Evolutionary conservation across 2,888 invertebrate genomes (phyloP).

Genomic region (Microctonus brassicae): DNA sequence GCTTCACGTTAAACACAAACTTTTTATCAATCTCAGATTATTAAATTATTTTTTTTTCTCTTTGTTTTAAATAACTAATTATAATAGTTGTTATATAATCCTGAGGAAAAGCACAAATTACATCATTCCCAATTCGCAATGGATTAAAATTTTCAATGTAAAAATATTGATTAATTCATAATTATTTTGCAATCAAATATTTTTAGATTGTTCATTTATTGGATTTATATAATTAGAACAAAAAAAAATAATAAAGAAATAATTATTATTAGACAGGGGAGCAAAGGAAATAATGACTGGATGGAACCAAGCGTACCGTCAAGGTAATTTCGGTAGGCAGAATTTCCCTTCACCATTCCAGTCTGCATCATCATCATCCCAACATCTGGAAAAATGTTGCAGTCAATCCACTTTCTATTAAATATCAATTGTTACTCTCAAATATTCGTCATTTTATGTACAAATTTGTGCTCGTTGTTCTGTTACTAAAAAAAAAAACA

Average conservation of each 20-base stretch:
- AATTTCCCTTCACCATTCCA: slow-evolving; percentile 94
- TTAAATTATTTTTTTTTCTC: neutral
- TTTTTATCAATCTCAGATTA: too few species aligned
- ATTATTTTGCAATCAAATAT: neutral
- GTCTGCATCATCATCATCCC: slow-evolving; percentile 98
- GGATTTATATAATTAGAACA: too few species aligned
- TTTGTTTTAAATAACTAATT: neutral
- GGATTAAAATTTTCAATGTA: neutral
- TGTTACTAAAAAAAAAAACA: slow-evolving; percentile 33
- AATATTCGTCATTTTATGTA: neutral
- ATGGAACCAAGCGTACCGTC: slow-evolving; percentile 81
- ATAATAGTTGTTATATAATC: neutral
- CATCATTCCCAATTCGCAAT: neutral
- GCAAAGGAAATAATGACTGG: slow-evolving; percentile 50
- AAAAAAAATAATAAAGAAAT: neutral
- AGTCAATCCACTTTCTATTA: slow-evolving; percentile 36
- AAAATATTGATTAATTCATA: neutral
- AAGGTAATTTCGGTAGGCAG: slow-evolving; percentile 79
- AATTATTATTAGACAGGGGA: slow-evolving; percentile 10
- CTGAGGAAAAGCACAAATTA: neutral
- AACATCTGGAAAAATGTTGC: slow-evolving; percentile 86
- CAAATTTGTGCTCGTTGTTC: neutral
- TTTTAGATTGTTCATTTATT: neutral
- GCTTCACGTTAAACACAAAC: neutral
- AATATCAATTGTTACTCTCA: neutral